These are phyloP conservation scores for Bombus affinis DNA, from an alignment of 1,140 invertebrate genomes.

Conservation along the genomic window DNA sequence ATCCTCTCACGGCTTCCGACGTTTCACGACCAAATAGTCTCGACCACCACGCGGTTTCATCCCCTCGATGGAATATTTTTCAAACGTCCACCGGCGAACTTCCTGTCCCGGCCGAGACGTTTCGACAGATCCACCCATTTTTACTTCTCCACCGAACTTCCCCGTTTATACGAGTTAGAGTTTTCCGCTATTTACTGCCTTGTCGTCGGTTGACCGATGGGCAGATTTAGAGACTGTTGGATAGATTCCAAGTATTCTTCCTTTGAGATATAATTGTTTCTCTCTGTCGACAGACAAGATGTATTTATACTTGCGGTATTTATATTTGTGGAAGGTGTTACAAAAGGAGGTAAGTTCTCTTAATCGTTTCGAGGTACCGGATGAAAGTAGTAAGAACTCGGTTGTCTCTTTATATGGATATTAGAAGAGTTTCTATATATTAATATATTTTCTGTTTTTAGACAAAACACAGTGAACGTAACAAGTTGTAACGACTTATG, in stretches of 20 bases:
- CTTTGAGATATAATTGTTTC: not conserved
- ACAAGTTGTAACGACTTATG: too few relatives aligned
- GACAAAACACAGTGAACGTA: too few relatives aligned
- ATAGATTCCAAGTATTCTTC: not conserved
- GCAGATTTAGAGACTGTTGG: not conserved
- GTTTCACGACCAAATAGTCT: not conserved
- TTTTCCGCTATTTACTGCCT: not conserved
- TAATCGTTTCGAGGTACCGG: not conserved
- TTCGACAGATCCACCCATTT: not conserved
- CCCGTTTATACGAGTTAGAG: not conserved
- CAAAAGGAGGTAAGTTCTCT: not conserved
- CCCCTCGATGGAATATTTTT: conserved; percentile 11
- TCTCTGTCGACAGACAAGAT: too few relatives aligned
- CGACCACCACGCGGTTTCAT: not conserved
- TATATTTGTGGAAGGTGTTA: too few relatives aligned
- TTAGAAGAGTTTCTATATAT: too few relatives aligned
- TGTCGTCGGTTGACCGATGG: not conserved
- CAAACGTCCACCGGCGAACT: not conserved
- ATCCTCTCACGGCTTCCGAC: conserved; percentile 6
- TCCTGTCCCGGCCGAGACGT: not conserved
- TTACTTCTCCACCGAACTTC: not conserved
- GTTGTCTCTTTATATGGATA: not conserved
- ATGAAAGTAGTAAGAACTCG: not conserved
- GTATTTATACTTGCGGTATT: not conserved
- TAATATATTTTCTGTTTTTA: too few relatives aligned